Evolutionary conservation across 2,113 vertebrate genomes (phyloP).

Genomic region (Beaufortia kweichowensis): DNA sequence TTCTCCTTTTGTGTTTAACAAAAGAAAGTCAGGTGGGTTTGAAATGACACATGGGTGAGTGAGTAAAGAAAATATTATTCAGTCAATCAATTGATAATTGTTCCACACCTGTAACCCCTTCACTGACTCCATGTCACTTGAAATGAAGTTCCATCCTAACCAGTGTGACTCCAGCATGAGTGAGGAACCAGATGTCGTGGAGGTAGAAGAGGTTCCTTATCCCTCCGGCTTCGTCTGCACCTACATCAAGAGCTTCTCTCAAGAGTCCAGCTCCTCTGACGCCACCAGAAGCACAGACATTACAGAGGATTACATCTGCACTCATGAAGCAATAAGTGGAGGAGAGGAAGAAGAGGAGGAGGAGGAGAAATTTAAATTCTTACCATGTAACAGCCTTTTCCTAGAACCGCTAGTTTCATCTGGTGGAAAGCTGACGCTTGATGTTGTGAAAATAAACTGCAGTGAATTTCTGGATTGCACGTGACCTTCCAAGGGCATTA

Average conservation of each 20-base stretch:
- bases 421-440: conserved; percentile 70
- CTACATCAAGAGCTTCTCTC: conserved; percentile 74
- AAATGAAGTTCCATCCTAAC: conserved; percentile 58
- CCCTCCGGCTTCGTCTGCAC: conserved; percentile 53
- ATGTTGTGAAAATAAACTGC: conserved; percentile 73
- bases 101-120: background rate
- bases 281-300: conserved; percentile 63
- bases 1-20: too few species aligned
- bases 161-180: conserved; percentile 50
- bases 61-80: background rate
- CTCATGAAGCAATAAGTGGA: conserved; percentile 47
- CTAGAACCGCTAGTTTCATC: conserved; percentile 44
- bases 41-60: too few species aligned
- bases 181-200: conserved; percentile 62
- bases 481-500: conserved; percentile 22
- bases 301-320: conserved; percentile 68
- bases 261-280: conserved; percentile 67
- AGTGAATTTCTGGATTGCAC: conserved; percentile 59
- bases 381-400: conserved; percentile 59
- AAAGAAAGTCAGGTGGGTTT: too few species aligned
- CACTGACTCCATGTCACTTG: conserved; percentile 57
- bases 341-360: conserved; percentile 56
- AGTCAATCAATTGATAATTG: background rate
- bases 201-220: conserved; percentile 67
- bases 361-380: conserved; percentile 52